These are phyloP conservation scores for Cottus gobio DNA, from an alignment of 2,113 vertebrate genomes.

Conservation along the genomic window DNA sequence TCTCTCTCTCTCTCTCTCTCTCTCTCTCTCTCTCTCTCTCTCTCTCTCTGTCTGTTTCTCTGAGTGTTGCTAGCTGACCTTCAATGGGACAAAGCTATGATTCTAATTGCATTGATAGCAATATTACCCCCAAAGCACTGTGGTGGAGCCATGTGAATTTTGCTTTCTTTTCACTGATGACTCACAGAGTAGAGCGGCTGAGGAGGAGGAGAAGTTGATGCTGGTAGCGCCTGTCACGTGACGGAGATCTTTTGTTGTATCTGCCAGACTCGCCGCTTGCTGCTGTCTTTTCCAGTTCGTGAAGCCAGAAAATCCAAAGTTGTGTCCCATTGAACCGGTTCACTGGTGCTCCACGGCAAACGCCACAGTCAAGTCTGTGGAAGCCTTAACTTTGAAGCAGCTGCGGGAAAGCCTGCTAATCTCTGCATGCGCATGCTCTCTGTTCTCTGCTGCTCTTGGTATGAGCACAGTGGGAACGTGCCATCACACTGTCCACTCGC, in stretches of 20 bases:
- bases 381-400: constrained; percentile 38
- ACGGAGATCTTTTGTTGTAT: no score
- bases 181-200: constrained; percentile 25
- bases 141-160: constrained; percentile 36
- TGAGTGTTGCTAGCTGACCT: constrained; percentile 72
- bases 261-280: not conserved
- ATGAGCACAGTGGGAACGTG: no score
- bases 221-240: constrained; percentile 6
- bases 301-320: constrained; percentile 29
- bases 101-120: constrained; percentile 78
- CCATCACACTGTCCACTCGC: not conserved
- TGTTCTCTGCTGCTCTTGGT: not conserved
- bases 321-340: constrained; percentile 26
- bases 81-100: constrained; percentile 72
- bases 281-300: constrained; percentile 34
- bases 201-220: constrained; percentile 29
- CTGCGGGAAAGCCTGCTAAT: not conserved
- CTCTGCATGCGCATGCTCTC: not conserved
- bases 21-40: constrained; percentile 46
- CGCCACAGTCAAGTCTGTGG: constrained; percentile 6
- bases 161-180: constrained; percentile 56
- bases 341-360: constrained; percentile 15
- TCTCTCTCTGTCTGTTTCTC: constrained; percentile 33
- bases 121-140: constrained; percentile 57
- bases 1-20: constrained; percentile 48